phyloP scores from a whole-genome alignment of 2,888 invertebrate genomes.

The Odontocolon sp. region DNA sequence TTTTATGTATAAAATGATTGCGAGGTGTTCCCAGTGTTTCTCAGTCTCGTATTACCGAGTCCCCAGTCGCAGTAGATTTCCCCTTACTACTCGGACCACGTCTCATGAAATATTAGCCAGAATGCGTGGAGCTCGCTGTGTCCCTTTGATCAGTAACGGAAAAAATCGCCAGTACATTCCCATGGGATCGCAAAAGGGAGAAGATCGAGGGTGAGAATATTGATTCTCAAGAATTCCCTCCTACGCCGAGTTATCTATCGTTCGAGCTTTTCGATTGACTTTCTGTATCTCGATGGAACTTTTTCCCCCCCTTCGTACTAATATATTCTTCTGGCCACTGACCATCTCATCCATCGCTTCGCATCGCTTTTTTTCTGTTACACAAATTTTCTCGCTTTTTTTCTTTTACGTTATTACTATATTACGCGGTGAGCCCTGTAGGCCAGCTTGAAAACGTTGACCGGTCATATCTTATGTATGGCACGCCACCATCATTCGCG shows the following conservation, averaged over 20 bases:
- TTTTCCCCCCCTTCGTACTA: not conserved
- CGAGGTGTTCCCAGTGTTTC: not conserved
- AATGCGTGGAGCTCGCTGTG: slow-evolving; percentile 30
- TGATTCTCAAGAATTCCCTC: slow-evolving; percentile 51
- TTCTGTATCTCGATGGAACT: not conserved
- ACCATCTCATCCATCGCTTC: slow-evolving; percentile 11
- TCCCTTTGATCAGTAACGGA: slow-evolving; percentile 77
- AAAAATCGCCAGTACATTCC: slow-evolving; percentile 75
- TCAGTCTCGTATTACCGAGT: not conserved
- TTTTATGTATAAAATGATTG: not conserved
- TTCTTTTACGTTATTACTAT: not conserved
- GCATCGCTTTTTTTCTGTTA: slow-evolving; percentile 14
- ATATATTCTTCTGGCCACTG: not conserved
- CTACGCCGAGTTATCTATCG: slow-evolving; percentile 38
- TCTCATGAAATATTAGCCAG: slow-evolving; percentile 74
- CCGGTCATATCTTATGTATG: slow-evolving; percentile 79
- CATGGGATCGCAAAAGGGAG: slow-evolving; percentile 65
- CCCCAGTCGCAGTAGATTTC: not conserved
- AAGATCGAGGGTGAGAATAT: slow-evolving; percentile 45
- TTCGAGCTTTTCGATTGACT: slow-evolving; percentile 52
- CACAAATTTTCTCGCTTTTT: slow-evolving; percentile 15
- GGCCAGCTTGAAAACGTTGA: slow-evolving; percentile 49
- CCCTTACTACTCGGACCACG: slow-evolving; percentile 34
- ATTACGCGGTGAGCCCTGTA: slow-evolving; percentile 2
- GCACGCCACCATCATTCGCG: slow-evolving; percentile 73